These are phyloP conservation scores for Parauchenoglanis ngamensis DNA, from an alignment of 2,797 vertebrate genomes.

Conservation along the genomic window DNA sequence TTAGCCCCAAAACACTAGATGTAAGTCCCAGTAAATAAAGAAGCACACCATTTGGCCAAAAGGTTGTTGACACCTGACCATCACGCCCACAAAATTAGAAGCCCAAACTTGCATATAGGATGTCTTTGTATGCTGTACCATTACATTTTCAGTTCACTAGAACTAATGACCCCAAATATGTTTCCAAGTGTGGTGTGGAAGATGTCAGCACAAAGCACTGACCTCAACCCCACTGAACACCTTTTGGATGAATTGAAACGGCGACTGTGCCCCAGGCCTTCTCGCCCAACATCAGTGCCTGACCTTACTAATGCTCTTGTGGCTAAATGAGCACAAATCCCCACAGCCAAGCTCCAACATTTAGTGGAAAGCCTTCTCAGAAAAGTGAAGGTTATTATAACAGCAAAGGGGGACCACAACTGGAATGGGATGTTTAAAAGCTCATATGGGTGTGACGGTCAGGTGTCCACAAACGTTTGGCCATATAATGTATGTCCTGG, in stretches of 20 bases:
- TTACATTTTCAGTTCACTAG: background rate
- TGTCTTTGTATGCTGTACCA: background rate
- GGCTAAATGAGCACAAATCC: background rate
- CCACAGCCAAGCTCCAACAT: background rate
- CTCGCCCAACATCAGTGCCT: background rate
- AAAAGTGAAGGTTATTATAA: background rate
- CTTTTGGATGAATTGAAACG: background rate
- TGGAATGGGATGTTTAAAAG: background rate
- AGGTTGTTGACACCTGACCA: background rate
- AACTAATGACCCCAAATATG: background rate
- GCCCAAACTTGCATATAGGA: background rate
- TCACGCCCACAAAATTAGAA: background rate
- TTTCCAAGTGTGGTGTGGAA: background rate
- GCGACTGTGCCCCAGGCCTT: background rate
- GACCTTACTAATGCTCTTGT: background rate
- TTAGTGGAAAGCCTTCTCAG: background rate
- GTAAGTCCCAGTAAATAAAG: background rate
- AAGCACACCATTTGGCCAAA: background rate
- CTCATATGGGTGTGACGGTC: background rate
- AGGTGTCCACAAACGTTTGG: background rate
- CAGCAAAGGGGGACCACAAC: background rate
- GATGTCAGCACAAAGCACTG: background rate
- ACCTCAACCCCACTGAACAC: background rate
- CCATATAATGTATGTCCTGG: background rate
- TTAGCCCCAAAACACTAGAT: background rate